Evolutionary conservation across 1,140 invertebrate species (phyloP).

Genomic region (Cotesia vestalis): DNA sequence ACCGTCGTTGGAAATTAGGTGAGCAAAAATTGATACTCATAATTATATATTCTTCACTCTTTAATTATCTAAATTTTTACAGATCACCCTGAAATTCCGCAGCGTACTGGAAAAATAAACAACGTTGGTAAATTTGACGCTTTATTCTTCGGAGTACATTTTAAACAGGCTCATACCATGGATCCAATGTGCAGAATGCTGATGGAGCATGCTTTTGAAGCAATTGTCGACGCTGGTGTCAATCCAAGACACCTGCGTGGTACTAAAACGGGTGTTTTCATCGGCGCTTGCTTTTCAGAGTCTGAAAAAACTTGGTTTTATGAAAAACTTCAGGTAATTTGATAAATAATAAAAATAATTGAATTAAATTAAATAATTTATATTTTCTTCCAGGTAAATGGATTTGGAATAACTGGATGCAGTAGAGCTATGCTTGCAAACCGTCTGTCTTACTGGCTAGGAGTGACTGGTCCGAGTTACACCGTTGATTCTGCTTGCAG

Average conservation of each 20-base stretch:
- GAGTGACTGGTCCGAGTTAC: constrained; percentile 80
- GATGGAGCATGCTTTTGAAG: constrained; percentile 86
- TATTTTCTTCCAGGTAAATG: constrained; percentile 51
- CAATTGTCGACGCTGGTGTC: constrained; percentile 86
- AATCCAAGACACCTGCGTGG: constrained; percentile 69
- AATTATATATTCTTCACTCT: too few species aligned
- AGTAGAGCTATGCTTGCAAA: constrained; percentile 92
- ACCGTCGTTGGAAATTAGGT: constrained; percentile 79
- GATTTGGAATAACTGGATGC: constrained; percentile 71
- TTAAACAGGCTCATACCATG: constrained; percentile 85
- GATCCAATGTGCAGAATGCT: constrained; percentile 89
- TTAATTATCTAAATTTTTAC: constrained; percentile 32
- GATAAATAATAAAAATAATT: neutral
- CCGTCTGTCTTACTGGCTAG: constrained; percentile 81
- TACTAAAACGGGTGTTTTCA: constrained; percentile 82
- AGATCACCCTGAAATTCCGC: constrained; percentile 75
- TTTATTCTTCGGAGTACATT: constrained; percentile 82
- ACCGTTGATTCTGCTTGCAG: constrained; percentile 90
- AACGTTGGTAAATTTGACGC: constrained; percentile 85
- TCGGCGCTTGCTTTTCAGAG: constrained; percentile 83
- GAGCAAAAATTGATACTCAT: constrained; percentile 27
- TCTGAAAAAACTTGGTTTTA: constrained; percentile 77
- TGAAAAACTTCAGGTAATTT: constrained; percentile 67
- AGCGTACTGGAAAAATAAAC: constrained; percentile 81
- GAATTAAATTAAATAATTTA: neutral